Base-by-base conservation (phyloP, 2,888 invertebrate species). In the Acrobasis suavella region DNA sequence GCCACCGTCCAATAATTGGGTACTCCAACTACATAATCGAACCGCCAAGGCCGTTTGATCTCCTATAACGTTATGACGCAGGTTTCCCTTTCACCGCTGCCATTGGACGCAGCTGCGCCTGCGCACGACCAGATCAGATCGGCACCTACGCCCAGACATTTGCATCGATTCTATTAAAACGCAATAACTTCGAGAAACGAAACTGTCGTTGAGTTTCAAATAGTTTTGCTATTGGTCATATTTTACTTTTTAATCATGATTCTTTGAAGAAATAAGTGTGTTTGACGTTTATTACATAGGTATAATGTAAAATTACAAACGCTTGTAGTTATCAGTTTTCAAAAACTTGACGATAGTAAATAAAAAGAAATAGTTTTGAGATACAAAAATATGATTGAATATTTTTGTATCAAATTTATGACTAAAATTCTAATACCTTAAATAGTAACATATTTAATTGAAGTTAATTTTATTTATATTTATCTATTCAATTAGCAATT, bases 11-110 rank as follows among this genome's bases (percentile, higher is more conserved):
- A 66, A 65, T 68, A 63, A 63, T 64, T 55, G 66, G 62, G 67
- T 65, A 62, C 69, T 72, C 70, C 70, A 75, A 75, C 79, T 49
- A 50, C 55, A 62, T 62, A 62, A 62, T 62, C 55, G 55, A 55
- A 32, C 50, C 46, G 50, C 55, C 62, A 62, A 62, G 62, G 62
- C 55, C 67, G 62, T 65, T 66, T 64, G 69, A 68, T 68, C 65
- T 64, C 62, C 63, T 65, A 66, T 65, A 71, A 72, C 65, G 61
- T 75, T 81, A 78, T 89, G 89, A 89, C 88, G 90, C 79, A 81
- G 85, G 77, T 76, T 83, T 87, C 83, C 90, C 90, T 90, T 90
- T 90, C 90, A 90, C 90, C 80, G 69, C 64, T 61, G 76, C 77
- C 71, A 86, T 85, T 86, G 86, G 86, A 75, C 77, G 69, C 8